Evolutionary conservation across 2,113 vertebrate genomes (phyloP).

Genomic region (Elephas maximus): DNA sequence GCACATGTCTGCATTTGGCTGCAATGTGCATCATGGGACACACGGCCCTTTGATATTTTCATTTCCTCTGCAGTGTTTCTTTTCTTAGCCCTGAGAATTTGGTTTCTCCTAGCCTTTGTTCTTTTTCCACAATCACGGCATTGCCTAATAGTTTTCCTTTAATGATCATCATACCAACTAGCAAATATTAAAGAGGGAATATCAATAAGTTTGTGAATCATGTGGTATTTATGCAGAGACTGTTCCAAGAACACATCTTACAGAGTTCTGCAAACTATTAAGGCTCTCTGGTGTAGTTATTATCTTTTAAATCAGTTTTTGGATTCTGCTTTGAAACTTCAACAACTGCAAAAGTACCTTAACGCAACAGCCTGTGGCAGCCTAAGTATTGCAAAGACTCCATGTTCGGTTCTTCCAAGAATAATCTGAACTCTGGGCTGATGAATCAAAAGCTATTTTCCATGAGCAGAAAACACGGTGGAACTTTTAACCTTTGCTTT

Average conservation of each 20-base stretch:
- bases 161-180: slow-evolving; percentile 47
- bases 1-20: slow-evolving; percentile 46
- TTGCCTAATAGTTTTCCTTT: slow-evolving; percentile 6
- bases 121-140: slow-evolving; percentile 59
- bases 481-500: slow-evolving; percentile 82
- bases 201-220: slow-evolving; percentile 47
- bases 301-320: slow-evolving; percentile 61
- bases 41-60: slow-evolving; percentile 44
- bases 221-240: slow-evolving; percentile 18
- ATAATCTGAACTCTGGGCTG: slow-evolving; percentile 71
- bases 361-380: slow-evolving; percentile 40
- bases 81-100: slow-evolving; percentile 26
- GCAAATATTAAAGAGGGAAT: slow-evolving; percentile 5
- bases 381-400: slow-evolving; percentile 33
- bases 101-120: slow-evolving; percentile 66
- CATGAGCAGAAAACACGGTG: slow-evolving; percentile 54
- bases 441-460: slow-evolving; percentile 78
- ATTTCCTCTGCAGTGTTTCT: slow-evolving; percentile 62
- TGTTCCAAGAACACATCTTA: slow-evolving; percentile 51
- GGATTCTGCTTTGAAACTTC: slow-evolving; percentile 55
- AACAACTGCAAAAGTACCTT: slow-evolving; percentile 51
- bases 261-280: slow-evolving; percentile 77
- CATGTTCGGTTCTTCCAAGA: slow-evolving; percentile 56
- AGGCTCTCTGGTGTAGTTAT: slow-evolving; percentile 30
- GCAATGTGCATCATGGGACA: not conserved